A percentile compares a stretch with the other conserved stretches of the same genome.
Evolutionary conservation across 1,140 invertebrate genomes (phyloP).

Genomic region (Orchestia grillus): DNA sequence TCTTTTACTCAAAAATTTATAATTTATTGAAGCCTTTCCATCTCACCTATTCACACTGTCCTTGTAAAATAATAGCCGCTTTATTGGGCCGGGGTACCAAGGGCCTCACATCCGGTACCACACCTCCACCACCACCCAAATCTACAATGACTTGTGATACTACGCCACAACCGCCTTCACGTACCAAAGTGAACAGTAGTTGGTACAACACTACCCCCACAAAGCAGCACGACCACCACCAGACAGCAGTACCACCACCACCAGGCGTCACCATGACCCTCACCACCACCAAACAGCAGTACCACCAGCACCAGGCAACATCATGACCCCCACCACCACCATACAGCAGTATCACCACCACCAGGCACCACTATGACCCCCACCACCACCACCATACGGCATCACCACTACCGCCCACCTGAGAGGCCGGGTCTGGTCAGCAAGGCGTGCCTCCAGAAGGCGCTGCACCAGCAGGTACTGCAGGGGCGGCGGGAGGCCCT

Average conservation of each 20-base stretch:
- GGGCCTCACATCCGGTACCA: neutral
- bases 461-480: constrained; percentile 38
- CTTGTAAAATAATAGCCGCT: too few relatives aligned
- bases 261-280: neutral
- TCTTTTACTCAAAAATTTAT: too few relatives aligned
- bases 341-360: neutral
- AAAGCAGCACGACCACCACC: neutral
- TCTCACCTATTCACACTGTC: too few relatives aligned
- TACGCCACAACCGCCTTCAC: too few relatives aligned
- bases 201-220: too few relatives aligned
- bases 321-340: neutral
- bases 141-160: too few relatives aligned
- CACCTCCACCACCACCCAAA: neutral
- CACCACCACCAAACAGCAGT: neutral
- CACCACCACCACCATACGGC: neutral
- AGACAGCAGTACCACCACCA: neutral
- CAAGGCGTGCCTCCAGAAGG: constrained; percentile 12
- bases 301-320: neutral
- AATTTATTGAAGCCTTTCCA: too few relatives aligned
- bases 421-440: constrained; percentile 32
- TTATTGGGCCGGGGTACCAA: too few relatives aligned
- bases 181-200: too few relatives aligned
- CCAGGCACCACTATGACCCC: neutral
- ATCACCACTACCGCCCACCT: neutral
- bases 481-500: neutral